A percentile compares a stretch with the other conserved stretches of the same genome.
These are phyloP conservation scores for Anser brachyrhynchus DNA, from an alignment of 2,113 vertebrate genomes.

Conservation along the genomic window DNA sequence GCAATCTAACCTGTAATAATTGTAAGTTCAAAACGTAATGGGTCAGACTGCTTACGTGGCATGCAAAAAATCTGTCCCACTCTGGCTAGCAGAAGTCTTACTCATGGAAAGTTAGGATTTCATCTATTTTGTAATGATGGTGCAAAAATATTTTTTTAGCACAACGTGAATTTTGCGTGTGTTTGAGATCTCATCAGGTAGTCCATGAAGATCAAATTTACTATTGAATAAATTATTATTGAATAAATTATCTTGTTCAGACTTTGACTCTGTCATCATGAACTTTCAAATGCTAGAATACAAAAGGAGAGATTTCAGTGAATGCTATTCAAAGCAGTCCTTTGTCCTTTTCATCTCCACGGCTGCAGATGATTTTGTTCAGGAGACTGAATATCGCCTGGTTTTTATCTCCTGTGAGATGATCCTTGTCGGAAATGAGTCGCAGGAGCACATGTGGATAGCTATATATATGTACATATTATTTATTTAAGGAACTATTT, in stretches of 20 bases:
- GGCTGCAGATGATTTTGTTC: conserved; percentile 59
- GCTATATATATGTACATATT: conserved; percentile 24
- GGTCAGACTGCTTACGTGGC: neutral
- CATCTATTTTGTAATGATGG: neutral
- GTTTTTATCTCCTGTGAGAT: conserved; percentile 66
- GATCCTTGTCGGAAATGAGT: conserved; percentile 59
- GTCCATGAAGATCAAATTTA: neutral
- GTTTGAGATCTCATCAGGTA: neutral
- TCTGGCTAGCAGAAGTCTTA: neutral
- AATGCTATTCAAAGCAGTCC: neutral
- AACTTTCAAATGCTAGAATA: neutral
- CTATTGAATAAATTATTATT: neutral
- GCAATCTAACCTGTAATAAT: neutral
- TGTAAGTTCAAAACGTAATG: neutral
- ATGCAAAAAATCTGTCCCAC: neutral
- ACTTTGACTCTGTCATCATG: neutral
- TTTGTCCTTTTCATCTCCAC: conserved; percentile 64
- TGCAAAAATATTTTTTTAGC: neutral
- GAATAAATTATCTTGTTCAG: neutral
- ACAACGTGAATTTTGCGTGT: rapidly evolving
- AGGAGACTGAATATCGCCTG: conserved; percentile 40
- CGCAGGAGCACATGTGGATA: conserved; percentile 49
- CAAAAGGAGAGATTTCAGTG: conserved; percentile 35
- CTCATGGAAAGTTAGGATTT: neutral
- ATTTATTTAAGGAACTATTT: conserved; percentile 51